phyloP scores from a whole-genome alignment of 2,888 invertebrate genomes.

The Dryobota labecula region DNA sequence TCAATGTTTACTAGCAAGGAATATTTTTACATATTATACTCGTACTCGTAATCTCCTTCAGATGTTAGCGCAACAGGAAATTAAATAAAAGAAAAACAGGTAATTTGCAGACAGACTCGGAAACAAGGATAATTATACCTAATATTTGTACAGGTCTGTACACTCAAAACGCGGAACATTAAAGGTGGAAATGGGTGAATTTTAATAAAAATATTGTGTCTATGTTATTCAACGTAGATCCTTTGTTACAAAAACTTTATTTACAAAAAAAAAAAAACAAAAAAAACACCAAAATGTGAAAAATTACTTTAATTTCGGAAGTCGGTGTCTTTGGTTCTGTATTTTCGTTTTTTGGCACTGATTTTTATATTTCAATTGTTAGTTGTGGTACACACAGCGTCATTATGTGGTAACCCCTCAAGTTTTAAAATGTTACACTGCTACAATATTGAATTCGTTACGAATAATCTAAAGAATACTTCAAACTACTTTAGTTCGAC shows the following conservation, averaged over 20 bases:
- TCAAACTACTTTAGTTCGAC: no score
- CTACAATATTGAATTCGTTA: no score
- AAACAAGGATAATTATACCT: conserved; percentile 16
- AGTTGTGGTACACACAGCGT: no score
- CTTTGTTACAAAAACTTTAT: background rate
- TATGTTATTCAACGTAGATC: background rate
- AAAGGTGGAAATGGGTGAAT: conserved; percentile 36
- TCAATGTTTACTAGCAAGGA: background rate
- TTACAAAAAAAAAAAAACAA: no score
- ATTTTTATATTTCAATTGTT: no score
- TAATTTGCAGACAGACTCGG: conserved; percentile 21
- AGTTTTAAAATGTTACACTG: no score
- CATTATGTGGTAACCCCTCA: no score
- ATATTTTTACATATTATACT: conserved; percentile 16
- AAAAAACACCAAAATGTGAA: no score
- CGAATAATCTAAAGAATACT: no score
- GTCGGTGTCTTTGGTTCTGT: no score
- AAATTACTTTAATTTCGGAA: no score
- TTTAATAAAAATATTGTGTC: conserved; percentile 40
- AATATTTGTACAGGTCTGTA: conserved; percentile 29
- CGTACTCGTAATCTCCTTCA: background rate
- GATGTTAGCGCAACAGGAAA: conserved; percentile 6
- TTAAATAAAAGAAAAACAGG: conserved; percentile 21
- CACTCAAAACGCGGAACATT: conserved; percentile 4
- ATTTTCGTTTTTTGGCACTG: no score